These are phyloP conservation scores for Mesoligia furuncula DNA, from an alignment of 2,888 invertebrate species.

Conservation along the genomic window DNA sequence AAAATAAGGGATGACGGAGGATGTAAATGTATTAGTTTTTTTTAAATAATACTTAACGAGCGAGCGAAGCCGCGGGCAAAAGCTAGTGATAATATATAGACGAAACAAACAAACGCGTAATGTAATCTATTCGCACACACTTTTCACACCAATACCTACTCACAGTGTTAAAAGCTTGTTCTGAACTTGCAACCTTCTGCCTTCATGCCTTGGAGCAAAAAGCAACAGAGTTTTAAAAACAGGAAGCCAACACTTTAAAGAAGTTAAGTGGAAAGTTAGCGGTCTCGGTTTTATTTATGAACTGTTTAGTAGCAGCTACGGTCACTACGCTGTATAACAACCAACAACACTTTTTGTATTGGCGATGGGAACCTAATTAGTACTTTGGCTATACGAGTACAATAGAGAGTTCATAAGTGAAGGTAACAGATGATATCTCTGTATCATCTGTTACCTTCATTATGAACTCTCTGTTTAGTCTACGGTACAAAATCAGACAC, in stretches of 20 bases:
- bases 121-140: slow-evolving; percentile 52
- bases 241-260: slow-evolving; percentile 87
- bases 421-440: neutral
- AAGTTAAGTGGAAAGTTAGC: slow-evolving; percentile 89
- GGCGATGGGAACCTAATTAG: neutral
- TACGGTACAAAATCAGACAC: neutral
- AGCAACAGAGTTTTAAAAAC: slow-evolving; percentile 85
- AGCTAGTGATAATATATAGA: neutral
- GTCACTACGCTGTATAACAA: slow-evolving; percentile 69
- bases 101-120: slow-evolving; percentile 14
- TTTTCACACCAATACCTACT: slow-evolving; percentile 63
- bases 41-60: too few relatives aligned
- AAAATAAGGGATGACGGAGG: too few relatives aligned
- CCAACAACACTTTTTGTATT: slow-evolving; percentile 25
- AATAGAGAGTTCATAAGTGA: neutral
- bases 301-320: slow-evolving; percentile 79
- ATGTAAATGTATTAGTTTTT: too few relatives aligned
- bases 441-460: too few relatives aligned
- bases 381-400: neutral
- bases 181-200: slow-evolving; percentile 85
- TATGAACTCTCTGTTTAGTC: too few relatives aligned
- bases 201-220: slow-evolving; percentile 82
- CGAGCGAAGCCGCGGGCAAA: too few relatives aligned
- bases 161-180: slow-evolving; percentile 86
- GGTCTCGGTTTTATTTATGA: slow-evolving; percentile 84